phyloP scores from a whole-genome alignment of 92 coral and sea anemone genomes.

The Porites rus region DNA sequence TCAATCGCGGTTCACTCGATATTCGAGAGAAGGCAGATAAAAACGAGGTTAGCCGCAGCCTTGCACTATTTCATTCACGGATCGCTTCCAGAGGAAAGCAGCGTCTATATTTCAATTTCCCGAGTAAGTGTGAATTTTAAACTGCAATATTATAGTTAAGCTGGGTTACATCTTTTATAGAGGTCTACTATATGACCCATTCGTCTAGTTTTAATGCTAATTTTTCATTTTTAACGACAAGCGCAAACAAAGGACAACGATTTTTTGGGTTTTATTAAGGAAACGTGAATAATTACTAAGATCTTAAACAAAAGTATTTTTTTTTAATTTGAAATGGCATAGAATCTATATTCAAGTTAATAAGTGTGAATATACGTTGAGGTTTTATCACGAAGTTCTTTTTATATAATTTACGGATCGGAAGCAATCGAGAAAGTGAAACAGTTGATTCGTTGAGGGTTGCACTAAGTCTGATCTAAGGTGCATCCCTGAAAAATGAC shows the following conservation, averaged over 20 bases:
- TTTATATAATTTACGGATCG: not conserved
- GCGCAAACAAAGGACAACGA: constrained; percentile 13
- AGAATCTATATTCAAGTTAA: not conserved
- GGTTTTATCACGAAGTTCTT: not conserved
- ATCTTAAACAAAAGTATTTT: not conserved
- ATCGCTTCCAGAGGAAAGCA: not conserved
- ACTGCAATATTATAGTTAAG: not conserved
- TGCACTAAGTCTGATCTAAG: too few relatives aligned
- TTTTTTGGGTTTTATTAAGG: not conserved
- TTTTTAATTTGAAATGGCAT: not conserved
- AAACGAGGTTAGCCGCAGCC: not conserved
- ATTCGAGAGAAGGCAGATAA: not conserved
- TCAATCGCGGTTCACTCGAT: not conserved
- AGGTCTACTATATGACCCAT: not conserved
- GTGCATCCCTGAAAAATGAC: too few relatives aligned
- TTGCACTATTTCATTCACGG: not conserved
- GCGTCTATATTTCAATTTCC: not conserved
- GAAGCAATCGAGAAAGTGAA: not conserved
- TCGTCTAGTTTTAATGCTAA: constrained; percentile 40
- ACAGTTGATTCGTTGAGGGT: not conserved
- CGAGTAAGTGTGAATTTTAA: constrained; percentile 6
- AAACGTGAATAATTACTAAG: not conserved
- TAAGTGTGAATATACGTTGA: not conserved
- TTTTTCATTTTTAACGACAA: not conserved
- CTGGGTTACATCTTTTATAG: not conserved